Conservation (phyloP, 92 coral and sea anemone species). For the Phenganax subtilis region DNA sequence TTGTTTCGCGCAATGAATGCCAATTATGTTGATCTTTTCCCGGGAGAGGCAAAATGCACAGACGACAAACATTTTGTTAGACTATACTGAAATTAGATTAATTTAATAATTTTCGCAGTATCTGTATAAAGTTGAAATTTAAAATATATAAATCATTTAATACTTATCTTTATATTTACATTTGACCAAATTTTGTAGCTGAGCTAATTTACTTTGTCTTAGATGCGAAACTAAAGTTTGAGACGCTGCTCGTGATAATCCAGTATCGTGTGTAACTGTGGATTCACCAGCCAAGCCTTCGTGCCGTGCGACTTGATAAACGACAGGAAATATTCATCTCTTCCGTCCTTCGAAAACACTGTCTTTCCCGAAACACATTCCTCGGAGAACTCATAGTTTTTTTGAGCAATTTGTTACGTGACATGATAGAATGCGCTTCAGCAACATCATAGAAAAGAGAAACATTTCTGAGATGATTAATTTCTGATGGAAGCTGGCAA, state of each 20-base stretch:
- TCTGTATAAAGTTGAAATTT: too few species aligned
- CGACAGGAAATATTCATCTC: background rate
- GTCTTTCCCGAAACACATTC: conserved; percentile 27
- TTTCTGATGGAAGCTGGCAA: conserved; percentile 2
- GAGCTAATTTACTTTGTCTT: too few species aligned
- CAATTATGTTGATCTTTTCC: conserved; percentile 19
- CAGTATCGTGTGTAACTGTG: too few species aligned
- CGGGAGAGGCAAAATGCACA: conserved; percentile 35
- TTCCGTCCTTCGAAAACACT: conserved; percentile 21
- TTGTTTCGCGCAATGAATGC: conserved; percentile 20
- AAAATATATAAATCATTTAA: too few species aligned
- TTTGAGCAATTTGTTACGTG: too few species aligned
- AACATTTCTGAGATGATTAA: conserved; percentile 21
- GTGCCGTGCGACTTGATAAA: too few species aligned
- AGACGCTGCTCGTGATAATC: too few species aligned
- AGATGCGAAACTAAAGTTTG: too few species aligned
- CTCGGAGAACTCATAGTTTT: conserved; percentile 11
- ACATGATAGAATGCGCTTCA: conserved; percentile 2
- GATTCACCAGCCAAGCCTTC: too few species aligned
- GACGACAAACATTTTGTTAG: conserved; percentile 31
- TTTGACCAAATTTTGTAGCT: too few species aligned
- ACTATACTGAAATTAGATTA: background rate
- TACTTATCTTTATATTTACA: too few species aligned
- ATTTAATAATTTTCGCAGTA: too few species aligned
- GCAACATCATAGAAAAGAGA: conserved; percentile 18